A percentile compares a stretch with the other conserved stretches of the same genome.
Evolutionary conservation across 92 coral and sea anemone species (phyloP).

Genomic region (Parazoanthus swiftii): DNA sequence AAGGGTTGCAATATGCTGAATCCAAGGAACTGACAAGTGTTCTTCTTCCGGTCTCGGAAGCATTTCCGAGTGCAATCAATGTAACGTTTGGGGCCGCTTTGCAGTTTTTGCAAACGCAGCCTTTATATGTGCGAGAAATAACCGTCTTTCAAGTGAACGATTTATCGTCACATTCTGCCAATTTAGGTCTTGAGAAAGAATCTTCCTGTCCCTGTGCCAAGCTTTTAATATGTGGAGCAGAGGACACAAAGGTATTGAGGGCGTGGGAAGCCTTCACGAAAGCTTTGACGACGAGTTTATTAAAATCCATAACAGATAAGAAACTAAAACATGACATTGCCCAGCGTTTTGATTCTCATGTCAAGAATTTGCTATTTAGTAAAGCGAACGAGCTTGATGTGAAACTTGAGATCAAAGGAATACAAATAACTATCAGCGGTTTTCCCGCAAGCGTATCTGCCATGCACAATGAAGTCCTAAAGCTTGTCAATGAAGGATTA

Average conservation of each 20-base stretch:
- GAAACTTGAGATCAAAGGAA: neutral
- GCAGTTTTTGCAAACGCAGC: neutral
- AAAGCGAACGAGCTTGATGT: neutral
- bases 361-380: neutral
- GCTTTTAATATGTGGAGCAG: neutral
- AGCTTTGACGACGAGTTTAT: neutral
- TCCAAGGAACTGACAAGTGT: neutral
- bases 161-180: neutral
- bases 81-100: neutral
- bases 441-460: neutral
- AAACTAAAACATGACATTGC: neutral
- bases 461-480: neutral
- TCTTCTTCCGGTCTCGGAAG: neutral
- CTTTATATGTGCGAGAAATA: neutral
- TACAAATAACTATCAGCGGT: neutral
- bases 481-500: neutral
- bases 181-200: neutral
- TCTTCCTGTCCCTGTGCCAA: neutral
- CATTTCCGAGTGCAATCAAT: neutral
- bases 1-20: neutral
- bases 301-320: neutral
- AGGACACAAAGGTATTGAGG: neutral
- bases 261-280: neutral
- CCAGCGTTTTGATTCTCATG: neutral
- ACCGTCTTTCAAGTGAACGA: neutral